Conservation (phyloP, 2,113 vertebrate genomes). For the Dissostichus mawsoni region DNA sequence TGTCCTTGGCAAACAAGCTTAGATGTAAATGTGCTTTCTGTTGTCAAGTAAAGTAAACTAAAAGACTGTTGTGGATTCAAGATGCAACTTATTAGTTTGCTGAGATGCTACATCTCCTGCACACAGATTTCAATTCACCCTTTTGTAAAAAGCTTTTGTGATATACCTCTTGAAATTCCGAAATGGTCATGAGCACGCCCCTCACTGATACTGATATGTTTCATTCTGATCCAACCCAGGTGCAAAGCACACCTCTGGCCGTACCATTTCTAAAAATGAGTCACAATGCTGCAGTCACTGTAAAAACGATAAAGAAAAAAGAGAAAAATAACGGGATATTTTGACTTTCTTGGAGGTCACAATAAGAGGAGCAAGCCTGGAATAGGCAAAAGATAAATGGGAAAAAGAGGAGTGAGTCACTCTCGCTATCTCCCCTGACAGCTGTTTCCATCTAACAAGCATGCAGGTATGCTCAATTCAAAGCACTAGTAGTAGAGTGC, state of each 20-base stretch:
- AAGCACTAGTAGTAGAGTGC: conserved; percentile 60
- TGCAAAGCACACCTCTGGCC: conserved; percentile 44
- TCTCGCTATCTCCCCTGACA: conserved; percentile 74
- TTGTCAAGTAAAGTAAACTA: not conserved
- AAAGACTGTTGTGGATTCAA: conserved; percentile 9
- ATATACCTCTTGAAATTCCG: not conserved
- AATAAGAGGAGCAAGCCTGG: conserved; percentile 56
- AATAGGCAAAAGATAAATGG: conserved; percentile 71
- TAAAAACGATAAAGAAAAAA: not conserved
- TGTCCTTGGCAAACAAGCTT: conserved; percentile 20
- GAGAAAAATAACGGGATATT: conserved; percentile 36
- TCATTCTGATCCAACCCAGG: conserved; percentile 53
- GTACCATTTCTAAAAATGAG: conserved; percentile 27
- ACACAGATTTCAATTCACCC: conserved; percentile 10
- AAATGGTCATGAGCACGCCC: conserved; percentile 2
- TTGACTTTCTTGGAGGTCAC: conserved; percentile 73
- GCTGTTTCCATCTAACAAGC: conserved; percentile 79
- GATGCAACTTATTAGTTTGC: conserved; percentile 21
- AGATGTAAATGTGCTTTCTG: conserved; percentile 20
- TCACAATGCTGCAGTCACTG: conserved; percentile 24
- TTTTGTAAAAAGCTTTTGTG: not conserved
- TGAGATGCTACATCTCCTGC: conserved; percentile 10
- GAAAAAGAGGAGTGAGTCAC: conserved; percentile 63
- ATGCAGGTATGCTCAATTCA: conserved; percentile 71
- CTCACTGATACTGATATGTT: conserved; percentile 23